phyloP scores from a whole-genome alignment of 2,113 vertebrate species.

The Colossoma macropomum region DNA sequence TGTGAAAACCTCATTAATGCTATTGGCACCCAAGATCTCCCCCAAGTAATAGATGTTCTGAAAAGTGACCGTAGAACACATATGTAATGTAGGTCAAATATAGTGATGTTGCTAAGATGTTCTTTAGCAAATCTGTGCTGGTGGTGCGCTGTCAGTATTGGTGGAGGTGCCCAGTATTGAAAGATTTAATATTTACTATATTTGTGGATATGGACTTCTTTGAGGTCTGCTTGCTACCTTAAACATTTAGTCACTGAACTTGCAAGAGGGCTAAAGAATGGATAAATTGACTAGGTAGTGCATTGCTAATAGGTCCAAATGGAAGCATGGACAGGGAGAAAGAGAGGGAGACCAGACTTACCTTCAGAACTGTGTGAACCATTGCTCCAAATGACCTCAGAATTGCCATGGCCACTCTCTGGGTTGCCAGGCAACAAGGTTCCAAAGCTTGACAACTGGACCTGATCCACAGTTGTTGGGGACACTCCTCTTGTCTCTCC shows the following conservation, averaged over 20 bases:
- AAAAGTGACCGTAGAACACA: background rate
- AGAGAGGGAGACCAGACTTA: slow-evolving; percentile 46
- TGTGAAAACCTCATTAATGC: background rate
- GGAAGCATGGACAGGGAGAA: background rate
- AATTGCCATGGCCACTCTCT: slow-evolving; percentile 46
- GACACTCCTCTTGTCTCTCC: slow-evolving; percentile 61
- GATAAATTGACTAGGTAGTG: slow-evolving; percentile 4
- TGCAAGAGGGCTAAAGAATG: background rate
- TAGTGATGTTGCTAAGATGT: background rate
- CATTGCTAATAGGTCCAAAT: slow-evolving; percentile 8
- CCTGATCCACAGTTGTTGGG: slow-evolving; percentile 51
- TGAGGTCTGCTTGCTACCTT: background rate
- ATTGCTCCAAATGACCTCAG: slow-evolving; percentile 65
- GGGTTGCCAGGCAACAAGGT: slow-evolving; percentile 62
- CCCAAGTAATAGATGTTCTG: slow-evolving; percentile 10
- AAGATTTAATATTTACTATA: background rate
- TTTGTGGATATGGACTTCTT: background rate
- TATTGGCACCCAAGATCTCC: background rate
- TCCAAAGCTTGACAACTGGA: slow-evolving; percentile 68
- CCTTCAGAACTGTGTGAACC: slow-evolving; percentile 63
- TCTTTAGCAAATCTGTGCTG: background rate
- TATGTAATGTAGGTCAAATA: slow-evolving; percentile 3
- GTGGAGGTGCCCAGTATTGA: background rate
- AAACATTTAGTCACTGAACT: background rate
- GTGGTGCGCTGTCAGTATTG: background rate